Conservation (phyloP, 2,113 vertebrate genomes). For the Nerophis lumbriciformis region DNA sequence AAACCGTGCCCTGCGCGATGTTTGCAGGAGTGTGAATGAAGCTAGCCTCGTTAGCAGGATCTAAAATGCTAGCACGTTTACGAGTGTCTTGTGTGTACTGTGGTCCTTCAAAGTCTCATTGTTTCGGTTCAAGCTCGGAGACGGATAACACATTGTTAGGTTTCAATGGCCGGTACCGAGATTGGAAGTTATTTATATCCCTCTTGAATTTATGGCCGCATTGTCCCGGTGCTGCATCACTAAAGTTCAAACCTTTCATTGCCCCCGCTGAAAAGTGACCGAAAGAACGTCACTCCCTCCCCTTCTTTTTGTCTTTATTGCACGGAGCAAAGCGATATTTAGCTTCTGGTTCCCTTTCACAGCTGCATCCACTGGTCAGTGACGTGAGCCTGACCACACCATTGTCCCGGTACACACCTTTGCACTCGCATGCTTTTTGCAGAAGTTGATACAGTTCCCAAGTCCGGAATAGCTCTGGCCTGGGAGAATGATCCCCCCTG, state of each 20-base stretch:
- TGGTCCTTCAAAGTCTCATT: constrained; percentile 30
- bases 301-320: neutral
- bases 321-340: constrained; percentile 30
- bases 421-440: constrained; percentile 45
- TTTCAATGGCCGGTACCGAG: constrained; percentile 43
- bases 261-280: constrained; percentile 25
- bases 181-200: constrained; percentile 57
- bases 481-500: constrained; percentile 46
- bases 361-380: constrained; percentile 51
- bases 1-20: too few species aligned
- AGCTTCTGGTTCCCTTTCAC: constrained; percentile 22
- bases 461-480: constrained; percentile 66
- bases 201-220: constrained; percentile 60
- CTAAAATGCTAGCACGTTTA: too few species aligned
- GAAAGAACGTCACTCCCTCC: neutral
- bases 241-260: constrained; percentile 48
- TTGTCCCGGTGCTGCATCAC: constrained; percentile 53
- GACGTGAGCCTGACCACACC: constrained; percentile 53
- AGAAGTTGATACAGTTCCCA: constrained; percentile 65
- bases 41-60: too few species aligned
- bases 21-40: too few species aligned
- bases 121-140: constrained; percentile 23
- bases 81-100: too few species aligned
- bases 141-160: constrained; percentile 43
- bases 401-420: constrained; percentile 53